Evolutionary conservation across 2,113 vertebrate species (phyloP), one percentile per base, ranked within the genome.

Genomic region (Poecilia latipinna): DNA sequence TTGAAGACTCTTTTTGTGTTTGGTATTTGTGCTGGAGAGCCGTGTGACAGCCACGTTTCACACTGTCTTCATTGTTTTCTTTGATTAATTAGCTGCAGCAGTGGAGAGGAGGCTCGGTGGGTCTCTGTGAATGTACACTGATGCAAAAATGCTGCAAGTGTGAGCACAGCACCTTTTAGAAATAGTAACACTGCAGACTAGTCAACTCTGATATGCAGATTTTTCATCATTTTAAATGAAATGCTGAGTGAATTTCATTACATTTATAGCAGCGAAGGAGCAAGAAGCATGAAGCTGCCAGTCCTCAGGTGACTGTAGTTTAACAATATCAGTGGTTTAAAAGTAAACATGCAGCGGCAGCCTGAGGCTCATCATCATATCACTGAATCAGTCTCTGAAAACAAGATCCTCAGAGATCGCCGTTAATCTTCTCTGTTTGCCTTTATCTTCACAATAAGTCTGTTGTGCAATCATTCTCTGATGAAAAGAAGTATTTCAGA

Each of bases 361-460:
- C 77, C 68, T 2, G 0, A 57, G 72, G 75, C 75, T 68, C 13
- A 1, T 72, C 28, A 0, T 78, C 72, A 74, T 77, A 60, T 44
- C 22, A 1, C 33, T 24, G 51, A 57, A 57, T 24, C 51, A 57
- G 51, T 17, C 44, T 48, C 51, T 24, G 51, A n/a, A 57, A 57
- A 57, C 22, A 6, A 57, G 19, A 57, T 57, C 51, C 32, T 39
- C 39, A 61, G 29, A 6, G 28, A 68, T 67, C 67, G 39, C 24
- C 54, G 1, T 72, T 85, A 67, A 78, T 88, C 74, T 29, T 15
- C 61, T 78, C 64, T 70, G 73, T 79, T 67, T 80, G 61, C 29
- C 61, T 76, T 78, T 77, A 73, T 82, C 78, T 75, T 22, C 11
- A 17, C 28, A 39, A 84, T 82, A 78, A 24, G 69, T 13, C 51